phyloP scores from a whole-genome alignment of 2,797 vertebrate genomes.

The Rousettus madagascariensis region DNA sequence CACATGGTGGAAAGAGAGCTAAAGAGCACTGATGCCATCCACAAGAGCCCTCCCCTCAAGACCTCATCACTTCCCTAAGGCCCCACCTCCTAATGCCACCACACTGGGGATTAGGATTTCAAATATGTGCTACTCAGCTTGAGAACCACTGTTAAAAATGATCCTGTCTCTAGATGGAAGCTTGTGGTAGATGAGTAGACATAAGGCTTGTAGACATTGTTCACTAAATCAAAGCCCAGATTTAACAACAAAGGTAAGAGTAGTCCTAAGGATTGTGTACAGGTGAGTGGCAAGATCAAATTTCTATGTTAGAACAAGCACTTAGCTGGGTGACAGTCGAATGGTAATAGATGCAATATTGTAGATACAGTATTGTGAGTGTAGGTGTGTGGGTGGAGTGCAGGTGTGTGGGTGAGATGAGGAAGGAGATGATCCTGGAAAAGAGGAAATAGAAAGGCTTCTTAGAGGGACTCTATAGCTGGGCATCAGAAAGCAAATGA shows the following conservation, averaged over 20 bases:
- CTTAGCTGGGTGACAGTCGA: background rate
- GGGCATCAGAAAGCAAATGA: background rate
- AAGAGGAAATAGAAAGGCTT: background rate
- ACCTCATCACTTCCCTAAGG: background rate
- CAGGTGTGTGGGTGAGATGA: no score
- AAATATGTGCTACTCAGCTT: background rate
- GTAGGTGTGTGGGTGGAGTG: no score
- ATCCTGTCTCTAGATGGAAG: background rate
- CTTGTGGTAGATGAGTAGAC: background rate
- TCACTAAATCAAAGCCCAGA: background rate
- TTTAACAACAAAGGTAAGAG: background rate
- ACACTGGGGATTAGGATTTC: background rate
- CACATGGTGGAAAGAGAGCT: background rate
- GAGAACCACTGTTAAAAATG: background rate
- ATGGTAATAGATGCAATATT: background rate
- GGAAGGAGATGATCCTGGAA: accelerated
- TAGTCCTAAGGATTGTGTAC: background rate
- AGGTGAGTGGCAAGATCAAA: background rate
- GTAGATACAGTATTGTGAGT: no score
- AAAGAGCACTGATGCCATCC: background rate
- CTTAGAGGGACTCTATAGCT: background rate
- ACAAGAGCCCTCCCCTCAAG: background rate
- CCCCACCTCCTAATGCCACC: background rate
- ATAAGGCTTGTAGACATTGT: background rate
- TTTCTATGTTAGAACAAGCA: background rate